A percentile compares a stretch with the other conserved stretches of the same genome.
These are phyloP conservation scores for Leptosomus discolor DNA, from an alignment of 2,113 vertebrate species.

Conservation along the genomic window DNA sequence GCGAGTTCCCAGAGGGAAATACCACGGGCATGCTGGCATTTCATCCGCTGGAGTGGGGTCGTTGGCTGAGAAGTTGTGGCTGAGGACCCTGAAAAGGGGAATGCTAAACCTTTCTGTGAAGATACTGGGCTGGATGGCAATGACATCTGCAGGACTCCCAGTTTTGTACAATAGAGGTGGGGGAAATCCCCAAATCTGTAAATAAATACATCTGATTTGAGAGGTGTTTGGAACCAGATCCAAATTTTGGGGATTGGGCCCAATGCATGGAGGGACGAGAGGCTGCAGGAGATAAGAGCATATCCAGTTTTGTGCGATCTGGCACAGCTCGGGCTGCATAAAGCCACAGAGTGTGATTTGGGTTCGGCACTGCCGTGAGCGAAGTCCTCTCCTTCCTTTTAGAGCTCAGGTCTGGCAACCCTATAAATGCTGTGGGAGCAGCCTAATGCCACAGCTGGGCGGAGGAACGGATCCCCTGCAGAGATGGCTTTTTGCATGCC, in stretches of 20 bases:
- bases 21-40: not conserved
- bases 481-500: not conserved
- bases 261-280: fast-evolving
- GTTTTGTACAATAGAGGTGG: fast-evolving
- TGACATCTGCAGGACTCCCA: not conserved
- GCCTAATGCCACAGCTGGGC: fast-evolving
- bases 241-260: not conserved
- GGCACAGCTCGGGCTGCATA: not conserved
- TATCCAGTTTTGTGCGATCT: not conserved
- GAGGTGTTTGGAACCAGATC: not conserved
- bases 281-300: not conserved
- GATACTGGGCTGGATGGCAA: not conserved
- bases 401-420: not conserved
- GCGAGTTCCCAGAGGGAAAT: not conserved
- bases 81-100: not conserved
- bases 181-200: not conserved
- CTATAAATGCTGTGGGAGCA: fast-evolving
- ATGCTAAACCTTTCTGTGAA: fast-evolving
- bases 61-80: not conserved
- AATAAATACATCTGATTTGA: not conserved
- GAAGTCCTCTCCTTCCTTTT: not conserved
- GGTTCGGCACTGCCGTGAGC: not conserved
- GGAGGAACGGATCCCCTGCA: not conserved
- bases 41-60: fast-evolving
- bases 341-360: not conserved